Evolutionary conservation across 2,888 invertebrate species (phyloP), one percentile per base, ranked within the genome.

Genomic region (Clitarchus hookeri): DNA sequence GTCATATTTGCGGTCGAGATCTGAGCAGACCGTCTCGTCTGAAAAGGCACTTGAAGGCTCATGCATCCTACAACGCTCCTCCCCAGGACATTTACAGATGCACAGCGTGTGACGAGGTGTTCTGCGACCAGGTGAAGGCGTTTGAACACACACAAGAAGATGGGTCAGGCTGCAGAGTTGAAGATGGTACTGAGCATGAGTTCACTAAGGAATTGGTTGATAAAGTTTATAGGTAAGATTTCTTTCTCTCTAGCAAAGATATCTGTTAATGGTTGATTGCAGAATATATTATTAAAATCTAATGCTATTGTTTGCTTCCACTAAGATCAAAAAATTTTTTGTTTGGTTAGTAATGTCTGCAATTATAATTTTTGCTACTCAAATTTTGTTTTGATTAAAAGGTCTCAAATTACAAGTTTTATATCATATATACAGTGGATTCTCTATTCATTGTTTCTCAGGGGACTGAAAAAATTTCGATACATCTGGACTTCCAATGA

Each of bases 1-100:
- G 93, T 89, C 93, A 93, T 90, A 92, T 93, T 83, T 93, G 93
- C 88, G 90, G 92, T 88, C 93, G 93, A 90, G 93, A 93, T 85
- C 89, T 93, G 86, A 93, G 93, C 6, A 92, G 93, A 0, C 91
- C 93, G 8, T 93, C 93, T 0, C 92, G 93, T 0, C 91, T 93
- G 44, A 91, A 93, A 9, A 92, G 92, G 92, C 93, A 93, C 89
- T 89, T 93, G 84, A 90, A 93, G 0, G 92, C 93, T 6, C 93
- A 93, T 87, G 92, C 93, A 85, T 92, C 93, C 87, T 91, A 92
- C 80, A 88, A 88, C 77, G 86, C 88, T 82, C 85, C 27, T 44
- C 85, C 87, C 13, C 88, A 88, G 84, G 85, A 53, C 65, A 87
- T 87, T 27, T 88, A 86, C 85, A 53, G 86, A 9, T 89, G 89